Conservation (phyloP, 2,888 invertebrate genomes). For the Ptilodon capucinus region DNA sequence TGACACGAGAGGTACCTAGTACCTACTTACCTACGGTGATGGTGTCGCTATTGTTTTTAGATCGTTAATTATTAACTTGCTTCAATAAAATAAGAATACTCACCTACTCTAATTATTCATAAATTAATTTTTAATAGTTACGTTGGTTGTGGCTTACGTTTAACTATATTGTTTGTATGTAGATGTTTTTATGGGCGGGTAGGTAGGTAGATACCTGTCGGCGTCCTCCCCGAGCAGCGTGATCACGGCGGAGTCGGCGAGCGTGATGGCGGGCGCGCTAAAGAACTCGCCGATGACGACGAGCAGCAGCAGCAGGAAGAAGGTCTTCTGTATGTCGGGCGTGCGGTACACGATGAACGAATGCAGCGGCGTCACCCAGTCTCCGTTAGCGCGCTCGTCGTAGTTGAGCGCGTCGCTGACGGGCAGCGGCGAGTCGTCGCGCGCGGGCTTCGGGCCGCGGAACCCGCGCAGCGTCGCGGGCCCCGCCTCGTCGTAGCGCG, state of each 20-base stretch:
- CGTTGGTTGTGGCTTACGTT: too few relatives aligned
- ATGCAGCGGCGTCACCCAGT: slow-evolving; percentile 95
- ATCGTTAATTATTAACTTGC: too few relatives aligned
- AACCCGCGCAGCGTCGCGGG: slow-evolving; percentile 43
- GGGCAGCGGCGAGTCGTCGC: slow-evolving; percentile 86
- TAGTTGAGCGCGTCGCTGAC: slow-evolving; percentile 91
- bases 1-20: too few relatives aligned
- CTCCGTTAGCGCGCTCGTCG: slow-evolving; percentile 85
- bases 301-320: slow-evolving; percentile 95
- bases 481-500: slow-evolving; percentile 75
- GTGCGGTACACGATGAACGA: slow-evolving; percentile 96
- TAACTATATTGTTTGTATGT: too few relatives aligned
- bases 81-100: too few relatives aligned
- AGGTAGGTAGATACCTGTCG: slow-evolving; percentile 80
- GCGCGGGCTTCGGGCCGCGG: slow-evolving; percentile 52
- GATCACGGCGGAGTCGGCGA: slow-evolving; percentile 96
- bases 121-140: too few relatives aligned
- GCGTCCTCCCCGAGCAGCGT: slow-evolving; percentile 94
- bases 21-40: too few relatives aligned
- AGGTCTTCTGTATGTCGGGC: slow-evolving; percentile 96
- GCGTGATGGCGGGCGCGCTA: slow-evolving; percentile 96
- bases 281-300: slow-evolving; percentile 99
- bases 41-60: too few relatives aligned
- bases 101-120: too few relatives aligned
- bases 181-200: background rate